A percentile compares a stretch with the other conserved stretches of the same genome.
These are phyloP conservation scores for Sinocyclocheilus anshuiensis DNA, from an alignment of 2,113 vertebrate genomes.

Conservation along the genomic window DNA sequence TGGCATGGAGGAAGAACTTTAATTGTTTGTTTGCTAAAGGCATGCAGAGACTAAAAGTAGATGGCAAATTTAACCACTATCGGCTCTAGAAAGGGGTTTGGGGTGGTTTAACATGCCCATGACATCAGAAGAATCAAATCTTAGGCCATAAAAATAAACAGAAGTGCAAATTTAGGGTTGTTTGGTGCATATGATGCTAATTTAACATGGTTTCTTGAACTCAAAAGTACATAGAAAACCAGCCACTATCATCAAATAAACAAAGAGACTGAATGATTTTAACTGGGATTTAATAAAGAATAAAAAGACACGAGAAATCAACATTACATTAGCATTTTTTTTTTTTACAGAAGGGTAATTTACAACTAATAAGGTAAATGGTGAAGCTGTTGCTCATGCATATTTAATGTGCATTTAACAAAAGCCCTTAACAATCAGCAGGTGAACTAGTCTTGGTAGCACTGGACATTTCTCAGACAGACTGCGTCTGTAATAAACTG, in stretches of 20 bases:
- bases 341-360: conserved; percentile 62
- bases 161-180: too few relatives aligned
- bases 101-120: background rate
- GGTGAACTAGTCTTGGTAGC: conserved; percentile 44
- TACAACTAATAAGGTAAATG: conserved; percentile 62
- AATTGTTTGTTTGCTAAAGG: conserved; percentile 23
- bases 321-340: conserved; percentile 53
- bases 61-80: background rate
- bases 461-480: conserved; percentile 35
- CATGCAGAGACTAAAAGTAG: conserved; percentile 3
- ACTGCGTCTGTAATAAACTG: conserved; percentile 50
- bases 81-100: background rate
- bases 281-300: conserved; percentile 68
- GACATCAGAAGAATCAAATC: background rate
- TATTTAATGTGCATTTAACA: conserved; percentile 62
- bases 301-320: conserved; percentile 61
- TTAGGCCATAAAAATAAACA: background rate
- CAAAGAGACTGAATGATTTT: conserved; percentile 28
- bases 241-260: background rate
- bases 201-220: too few relatives aligned
- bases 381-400: conserved; percentile 64
- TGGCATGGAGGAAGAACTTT: background rate
- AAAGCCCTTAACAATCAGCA: conserved; percentile 55
- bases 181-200: background rate
- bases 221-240: background rate